Evolutionary conservation across 1,140 invertebrate genomes (phyloP).

Genomic region (Drosophila nigromelanica): DNA sequence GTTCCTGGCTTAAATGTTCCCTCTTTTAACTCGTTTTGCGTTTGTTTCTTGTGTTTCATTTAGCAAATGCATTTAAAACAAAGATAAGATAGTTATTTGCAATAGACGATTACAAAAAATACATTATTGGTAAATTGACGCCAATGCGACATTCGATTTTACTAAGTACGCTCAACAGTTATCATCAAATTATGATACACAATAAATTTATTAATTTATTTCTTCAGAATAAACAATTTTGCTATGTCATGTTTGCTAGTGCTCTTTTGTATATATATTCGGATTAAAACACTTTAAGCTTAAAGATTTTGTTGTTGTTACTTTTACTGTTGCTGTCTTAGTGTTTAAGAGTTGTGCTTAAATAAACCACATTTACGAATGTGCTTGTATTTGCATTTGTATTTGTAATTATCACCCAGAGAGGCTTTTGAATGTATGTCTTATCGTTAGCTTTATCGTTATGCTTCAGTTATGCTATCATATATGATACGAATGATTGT

Average conservation of each 20-base stretch:
- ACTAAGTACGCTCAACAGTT: constrained; percentile 26
- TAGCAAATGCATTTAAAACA: constrained; percentile 25
- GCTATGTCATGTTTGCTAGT: constrained; percentile 24
- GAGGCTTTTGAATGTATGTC: constrained; percentile 43
- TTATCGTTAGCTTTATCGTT: constrained; percentile 43
- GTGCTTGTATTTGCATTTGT: constrained; percentile 30
- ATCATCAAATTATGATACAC: constrained; percentile 11
- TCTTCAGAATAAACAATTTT: constrained; percentile 38
- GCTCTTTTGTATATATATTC: constrained; percentile 6
- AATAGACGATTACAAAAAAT: constrained; percentile 40
- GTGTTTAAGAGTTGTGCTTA: constrained; percentile 60
- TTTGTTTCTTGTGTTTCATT: constrained; percentile 12
- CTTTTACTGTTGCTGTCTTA: constrained; percentile 42
- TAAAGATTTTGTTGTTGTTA: constrained; percentile 6
- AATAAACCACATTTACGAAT: constrained; percentile 29
- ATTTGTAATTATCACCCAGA: constrained; percentile 39
- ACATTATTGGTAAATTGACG: constrained; percentile 14
- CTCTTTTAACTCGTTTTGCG: constrained; percentile 36
- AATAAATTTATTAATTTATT: constrained; percentile 22
- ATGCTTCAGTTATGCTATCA: constrained; percentile 41
- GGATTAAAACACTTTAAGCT: constrained; percentile 24
- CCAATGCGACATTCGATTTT: constrained; percentile 15
- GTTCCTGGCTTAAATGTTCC: constrained; percentile 59
- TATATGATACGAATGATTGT: constrained; percentile 79
- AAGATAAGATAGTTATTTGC: constrained; percentile 19